Conservation (phyloP, 2,113 vertebrate species). For the Solenodon paradoxus region DNA sequence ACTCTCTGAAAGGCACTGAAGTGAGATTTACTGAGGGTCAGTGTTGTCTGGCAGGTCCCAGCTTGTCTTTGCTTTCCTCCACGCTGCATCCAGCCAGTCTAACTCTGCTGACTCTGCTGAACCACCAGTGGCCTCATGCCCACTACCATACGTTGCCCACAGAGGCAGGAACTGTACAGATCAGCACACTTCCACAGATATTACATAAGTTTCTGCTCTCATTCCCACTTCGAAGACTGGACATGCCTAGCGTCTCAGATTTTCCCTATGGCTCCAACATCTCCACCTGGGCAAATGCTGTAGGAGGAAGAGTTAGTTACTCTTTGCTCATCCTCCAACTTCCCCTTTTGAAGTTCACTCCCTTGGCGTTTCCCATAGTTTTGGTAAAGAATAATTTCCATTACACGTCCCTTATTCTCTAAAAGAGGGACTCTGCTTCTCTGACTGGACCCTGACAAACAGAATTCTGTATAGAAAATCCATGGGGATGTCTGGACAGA, state of each 20-base stretch:
- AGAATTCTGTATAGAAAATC: not conserved
- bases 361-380: not conserved
- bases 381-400: not conserved
- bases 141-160: not conserved
- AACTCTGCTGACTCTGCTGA: not conserved
- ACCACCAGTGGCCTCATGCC: not conserved
- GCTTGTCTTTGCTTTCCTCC: not conserved
- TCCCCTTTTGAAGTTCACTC: not conserved
- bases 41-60: not conserved
- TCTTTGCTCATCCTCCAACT: not conserved
- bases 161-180: not conserved
- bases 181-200: not conserved
- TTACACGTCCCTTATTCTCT: not conserved
- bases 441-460: not conserved
- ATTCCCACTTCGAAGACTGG: not conserved
- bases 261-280: not conserved
- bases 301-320: not conserved
- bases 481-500: not conserved
- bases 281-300: not conserved
- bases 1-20: not conserved
- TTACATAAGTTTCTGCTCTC: not conserved
- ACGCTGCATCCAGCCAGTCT: too few species aligned
- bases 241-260: not conserved
- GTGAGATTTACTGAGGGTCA: not conserved
- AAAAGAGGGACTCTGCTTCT: not conserved